Evolutionary conservation across 2,888 invertebrate genomes (phyloP), one percentile per base, ranked within the genome.

Genomic region (Geotrupes spiniger): DNA sequence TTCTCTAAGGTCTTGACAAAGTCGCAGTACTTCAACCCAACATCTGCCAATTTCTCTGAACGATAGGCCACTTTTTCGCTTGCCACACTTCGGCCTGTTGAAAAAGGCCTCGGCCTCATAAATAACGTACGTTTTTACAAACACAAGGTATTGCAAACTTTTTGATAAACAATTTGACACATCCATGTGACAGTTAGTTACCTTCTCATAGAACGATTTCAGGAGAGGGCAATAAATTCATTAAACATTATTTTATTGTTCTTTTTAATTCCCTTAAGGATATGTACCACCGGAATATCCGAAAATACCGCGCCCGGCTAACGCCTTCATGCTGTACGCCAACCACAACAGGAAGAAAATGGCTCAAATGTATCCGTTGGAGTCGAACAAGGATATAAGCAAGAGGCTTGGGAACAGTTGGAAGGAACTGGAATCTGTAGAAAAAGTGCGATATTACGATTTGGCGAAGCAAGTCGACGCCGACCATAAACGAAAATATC

Each of bases 261-360:
- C n/a, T n/a, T n/a, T n/a, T n/a, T n/a, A n/a, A n/a, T n/a, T n/a
- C n/a, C n/a, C n/a, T n/a, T n/a, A n/a, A 51, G 51, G 46, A 40
- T 47, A 47, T 26, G 40, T 47, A 8, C 38, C 45, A 14, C 17
- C 47, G 15, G 51, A 51, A 38, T 11, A 46, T 4, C 39, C 50
- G 48, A 78, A 76, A 66, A 80, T 82, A 17, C 81, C 80, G 1
- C 70, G 82, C 29, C 83, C 83, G 2, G 79, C 80, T 1, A 82
- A 83, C 62, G 81, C 82, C 1, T 83, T 83, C 59, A 82, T 83
- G 81, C 69, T 82, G 6, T 82, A 80, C 59, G 81, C 81, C 14
- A 81, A 82, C 61, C 78, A 81, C 53, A 79, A 80, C 73, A 66
- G 83, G 21, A 79, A 79, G 61, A 75, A 76, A 57, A 68, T 82